These are phyloP conservation scores for Apis laboriosa DNA, from an alignment of 1,140 invertebrate species.

Conservation along the genomic window DNA sequence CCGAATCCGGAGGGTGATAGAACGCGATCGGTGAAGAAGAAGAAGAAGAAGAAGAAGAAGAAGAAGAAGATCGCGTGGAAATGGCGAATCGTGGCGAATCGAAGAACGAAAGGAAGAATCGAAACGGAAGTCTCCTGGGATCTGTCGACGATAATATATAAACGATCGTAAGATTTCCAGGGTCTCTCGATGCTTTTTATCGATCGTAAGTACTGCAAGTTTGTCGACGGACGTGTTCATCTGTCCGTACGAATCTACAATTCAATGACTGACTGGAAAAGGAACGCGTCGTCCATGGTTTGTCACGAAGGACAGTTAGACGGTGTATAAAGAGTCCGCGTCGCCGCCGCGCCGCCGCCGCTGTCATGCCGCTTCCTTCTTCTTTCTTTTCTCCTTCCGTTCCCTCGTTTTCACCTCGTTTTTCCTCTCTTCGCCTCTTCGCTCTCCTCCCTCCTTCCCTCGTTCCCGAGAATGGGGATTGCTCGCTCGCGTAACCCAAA, in stretches of 20 bases:
- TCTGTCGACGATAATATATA: slow-evolving; percentile 41
- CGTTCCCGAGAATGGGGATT: too few relatives aligned
- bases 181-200: slow-evolving; percentile 62
- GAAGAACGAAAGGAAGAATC: neutral
- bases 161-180: slow-evolving; percentile 59
- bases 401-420: slow-evolving; percentile 31
- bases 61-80: neutral
- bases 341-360: slow-evolving; percentile 26
- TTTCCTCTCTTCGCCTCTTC: slow-evolving; percentile 19
- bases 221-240: slow-evolving; percentile 74
- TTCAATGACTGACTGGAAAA: slow-evolving; percentile 71
- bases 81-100: neutral
- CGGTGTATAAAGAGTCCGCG: slow-evolving; percentile 37
- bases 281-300: slow-evolving; percentile 66
- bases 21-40: too few relatives aligned
- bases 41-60: too few relatives aligned
- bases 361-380: slow-evolving; percentile 14
- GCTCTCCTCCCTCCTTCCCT: neutral
- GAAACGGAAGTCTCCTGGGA: slow-evolving; percentile 50
- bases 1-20: too few relatives aligned
- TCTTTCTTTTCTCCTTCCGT: slow-evolving; percentile 28
- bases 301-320: slow-evolving; percentile 65
- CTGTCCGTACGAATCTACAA: slow-evolving; percentile 76
- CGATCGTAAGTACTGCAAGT: slow-evolving; percentile 69
- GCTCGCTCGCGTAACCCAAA: slow-evolving; percentile 61